Conservation (phyloP, 1,140 invertebrate genomes). For the Drosophila lacteicornis region DNA sequence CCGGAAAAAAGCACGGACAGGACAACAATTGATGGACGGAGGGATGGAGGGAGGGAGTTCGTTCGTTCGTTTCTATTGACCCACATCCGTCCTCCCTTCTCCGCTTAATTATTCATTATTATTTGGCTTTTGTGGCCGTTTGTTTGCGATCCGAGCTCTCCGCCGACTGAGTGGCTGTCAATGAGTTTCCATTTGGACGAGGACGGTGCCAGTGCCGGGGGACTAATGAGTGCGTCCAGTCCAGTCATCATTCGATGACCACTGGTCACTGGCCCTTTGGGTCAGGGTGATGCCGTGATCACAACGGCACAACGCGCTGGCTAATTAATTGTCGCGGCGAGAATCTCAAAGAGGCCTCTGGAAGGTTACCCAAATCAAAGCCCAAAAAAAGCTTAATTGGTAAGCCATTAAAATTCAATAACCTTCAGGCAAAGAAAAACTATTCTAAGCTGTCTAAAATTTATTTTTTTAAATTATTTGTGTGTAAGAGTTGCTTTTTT, state of each 20-base stretch:
- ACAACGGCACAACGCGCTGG: not conserved
- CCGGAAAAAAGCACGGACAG: not conserved
- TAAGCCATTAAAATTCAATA: not conserved
- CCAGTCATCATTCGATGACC: conserved; percentile 29
- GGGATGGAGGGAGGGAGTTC: not conserved
- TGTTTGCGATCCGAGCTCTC: conserved; percentile 19
- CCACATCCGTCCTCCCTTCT: conserved; percentile 32
- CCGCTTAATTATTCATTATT: conserved; percentile 65
- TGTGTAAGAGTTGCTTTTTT: too few relatives aligned
- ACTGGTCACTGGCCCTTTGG: conserved; percentile 41
- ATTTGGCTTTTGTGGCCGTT: conserved; percentile 46
- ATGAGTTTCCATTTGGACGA: conserved; percentile 20
- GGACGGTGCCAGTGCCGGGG: not conserved
- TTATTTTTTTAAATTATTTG: too few relatives aligned
- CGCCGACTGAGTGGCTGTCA: conserved; percentile 18
- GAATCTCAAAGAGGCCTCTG: not conserved
- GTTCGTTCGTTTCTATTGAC: conserved; percentile 41
- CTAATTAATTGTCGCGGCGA: not conserved
- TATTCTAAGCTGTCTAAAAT: not conserved
- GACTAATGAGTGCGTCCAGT: conserved; percentile 17
- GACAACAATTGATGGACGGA: conserved; percentile 19
- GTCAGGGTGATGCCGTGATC: conserved; percentile 49
- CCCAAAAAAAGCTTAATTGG: not conserved
- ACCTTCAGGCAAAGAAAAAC: not conserved
- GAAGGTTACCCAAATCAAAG: not conserved